Evolutionary conservation across 2,888 invertebrate genomes (phyloP).

Genomic region (Dicyrtoma fusca): DNA sequence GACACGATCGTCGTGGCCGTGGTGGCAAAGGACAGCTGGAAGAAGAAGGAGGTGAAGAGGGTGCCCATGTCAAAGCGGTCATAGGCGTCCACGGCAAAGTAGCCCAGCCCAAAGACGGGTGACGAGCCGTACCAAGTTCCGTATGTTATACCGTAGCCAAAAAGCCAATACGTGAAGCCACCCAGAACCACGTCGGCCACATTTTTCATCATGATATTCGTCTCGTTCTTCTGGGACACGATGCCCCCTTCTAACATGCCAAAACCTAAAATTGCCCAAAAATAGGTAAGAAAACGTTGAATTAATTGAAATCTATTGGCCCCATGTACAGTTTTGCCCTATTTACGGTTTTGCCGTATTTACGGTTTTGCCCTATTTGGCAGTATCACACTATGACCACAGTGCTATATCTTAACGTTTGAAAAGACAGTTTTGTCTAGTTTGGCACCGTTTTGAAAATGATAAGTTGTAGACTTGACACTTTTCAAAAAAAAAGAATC

Average conservation of each 20-base stretch:
- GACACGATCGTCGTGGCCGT: conserved; percentile 86
- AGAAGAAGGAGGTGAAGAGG: conserved; percentile 82
- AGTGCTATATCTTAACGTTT: too few species aligned
- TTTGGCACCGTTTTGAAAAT: too few species aligned
- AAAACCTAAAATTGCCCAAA: conserved; percentile 58
- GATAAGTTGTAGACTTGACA: too few species aligned
- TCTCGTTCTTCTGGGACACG: conserved; percentile 60
- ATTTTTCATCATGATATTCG: conserved; percentile 63
- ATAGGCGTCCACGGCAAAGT: conserved; percentile 59
- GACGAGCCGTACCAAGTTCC: conserved; percentile 58
- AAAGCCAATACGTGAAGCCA: conserved; percentile 62
- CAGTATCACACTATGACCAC: too few species aligned
- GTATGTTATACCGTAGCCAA: conserved; percentile 57
- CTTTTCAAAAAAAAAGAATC: too few species aligned
- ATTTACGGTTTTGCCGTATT: too few species aligned
- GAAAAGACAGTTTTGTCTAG: too few species aligned
- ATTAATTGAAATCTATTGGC: too few species aligned
- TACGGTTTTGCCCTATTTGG: too few species aligned
- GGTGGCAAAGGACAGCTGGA: conserved; percentile 87
- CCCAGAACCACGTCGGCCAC: conserved; percentile 62
- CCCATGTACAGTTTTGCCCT: too few species aligned
- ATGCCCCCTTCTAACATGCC: conserved; percentile 61
- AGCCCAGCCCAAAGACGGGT: conserved; percentile 60
- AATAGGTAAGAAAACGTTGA: too few species aligned
- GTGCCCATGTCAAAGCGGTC: conserved; percentile 64